phyloP scores from a whole-genome alignment of 2,888 invertebrate species.

The Hirudinaria manillensis region DNA sequence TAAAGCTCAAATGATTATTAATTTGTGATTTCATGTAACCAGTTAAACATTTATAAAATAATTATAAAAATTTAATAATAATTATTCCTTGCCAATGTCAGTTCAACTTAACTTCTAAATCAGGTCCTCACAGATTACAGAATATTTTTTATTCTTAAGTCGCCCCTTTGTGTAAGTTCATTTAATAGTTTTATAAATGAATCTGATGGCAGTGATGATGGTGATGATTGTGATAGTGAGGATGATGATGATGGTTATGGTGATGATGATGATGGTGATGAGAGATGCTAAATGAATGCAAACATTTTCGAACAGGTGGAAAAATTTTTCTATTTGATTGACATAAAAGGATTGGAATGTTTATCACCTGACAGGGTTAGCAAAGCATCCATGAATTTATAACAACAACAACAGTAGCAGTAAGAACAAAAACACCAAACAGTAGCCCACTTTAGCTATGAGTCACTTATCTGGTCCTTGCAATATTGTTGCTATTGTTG shows the following conservation, averaged over 20 bases:
- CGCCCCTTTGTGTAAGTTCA: neutral
- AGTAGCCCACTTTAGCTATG: neutral
- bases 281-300: neutral
- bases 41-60: too few relatives aligned
- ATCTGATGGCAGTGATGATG: neutral
- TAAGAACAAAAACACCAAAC: too few relatives aligned
- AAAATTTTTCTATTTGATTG: conserved; percentile 18
- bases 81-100: too few relatives aligned
- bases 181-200: too few relatives aligned
- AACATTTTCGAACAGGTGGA: neutral
- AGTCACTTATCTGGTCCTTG: neutral
- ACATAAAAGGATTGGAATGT: neutral
- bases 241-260: neutral
- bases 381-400: neutral
- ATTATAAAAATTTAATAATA: too few relatives aligned
- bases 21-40: too few relatives aligned
- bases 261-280: neutral
- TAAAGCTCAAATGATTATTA: too few relatives aligned
- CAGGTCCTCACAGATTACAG: conserved; percentile 1
- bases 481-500: too few relatives aligned
- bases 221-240: neutral
- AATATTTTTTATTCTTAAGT: conserved; percentile 12
- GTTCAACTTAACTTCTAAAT: neutral
- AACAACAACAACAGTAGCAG: too few relatives aligned
- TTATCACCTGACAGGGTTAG: neutral